These are phyloP conservation scores for Phaethornis superciliosus DNA, from an alignment of 2,113 vertebrate species.

Conservation along the genomic window DNA sequence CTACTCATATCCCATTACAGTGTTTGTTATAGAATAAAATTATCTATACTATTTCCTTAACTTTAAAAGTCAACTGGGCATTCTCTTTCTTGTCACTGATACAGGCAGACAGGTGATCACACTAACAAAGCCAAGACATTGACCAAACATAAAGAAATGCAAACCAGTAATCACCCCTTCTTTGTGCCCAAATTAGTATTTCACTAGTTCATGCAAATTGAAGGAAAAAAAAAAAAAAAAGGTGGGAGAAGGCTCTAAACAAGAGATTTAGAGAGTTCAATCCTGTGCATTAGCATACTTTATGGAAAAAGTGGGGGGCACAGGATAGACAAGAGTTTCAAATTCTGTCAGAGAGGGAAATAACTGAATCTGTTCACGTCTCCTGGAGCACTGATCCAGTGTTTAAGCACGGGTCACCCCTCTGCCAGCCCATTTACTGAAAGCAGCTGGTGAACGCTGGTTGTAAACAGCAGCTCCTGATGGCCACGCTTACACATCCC, in stretches of 20 bases:
- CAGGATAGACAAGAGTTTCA: neutral
- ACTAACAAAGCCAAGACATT: neutral
- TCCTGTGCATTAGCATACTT: neutral
- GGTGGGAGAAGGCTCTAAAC: neutral
- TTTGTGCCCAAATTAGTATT: neutral
- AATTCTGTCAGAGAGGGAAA: neutral
- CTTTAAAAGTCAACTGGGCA: neutral
- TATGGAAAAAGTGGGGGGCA: neutral
- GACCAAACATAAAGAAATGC: neutral
- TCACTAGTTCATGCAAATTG: neutral
- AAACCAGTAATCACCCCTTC: neutral
- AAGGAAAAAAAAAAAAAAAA: neutral
- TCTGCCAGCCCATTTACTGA: neutral
- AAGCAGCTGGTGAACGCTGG: neutral
- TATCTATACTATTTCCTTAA: neutral
- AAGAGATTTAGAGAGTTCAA: neutral
- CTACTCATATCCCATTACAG: neutral
- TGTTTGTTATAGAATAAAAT: neutral
- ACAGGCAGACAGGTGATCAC: neutral
- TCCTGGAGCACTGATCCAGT: neutral
- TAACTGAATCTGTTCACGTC: neutral
- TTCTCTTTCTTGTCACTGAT: neutral
- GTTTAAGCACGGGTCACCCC: too few species aligned
- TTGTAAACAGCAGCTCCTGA: neutral
- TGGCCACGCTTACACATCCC: neutral